phyloP scores from a whole-genome alignment of 37 sponge, comb jelly and placozoan species.

The Chondrosia reniformis region DNA sequence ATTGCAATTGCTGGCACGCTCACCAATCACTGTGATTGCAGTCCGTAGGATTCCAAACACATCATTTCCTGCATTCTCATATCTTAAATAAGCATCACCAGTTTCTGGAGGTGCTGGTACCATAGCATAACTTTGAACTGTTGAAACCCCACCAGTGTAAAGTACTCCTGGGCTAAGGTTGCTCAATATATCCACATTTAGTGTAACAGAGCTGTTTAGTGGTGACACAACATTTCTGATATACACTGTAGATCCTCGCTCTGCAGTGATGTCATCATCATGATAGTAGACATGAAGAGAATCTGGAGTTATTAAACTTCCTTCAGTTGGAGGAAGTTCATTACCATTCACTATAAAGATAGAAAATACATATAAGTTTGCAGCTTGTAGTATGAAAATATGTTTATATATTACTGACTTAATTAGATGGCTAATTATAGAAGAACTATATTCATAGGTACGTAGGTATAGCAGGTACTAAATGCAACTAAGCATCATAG shows the following conservation, averaged over 20 bases:
- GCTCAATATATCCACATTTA: background rate
- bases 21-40: background rate
- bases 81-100: background rate
- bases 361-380: too few species aligned
- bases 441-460: background rate
- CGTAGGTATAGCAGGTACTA: too few species aligned
- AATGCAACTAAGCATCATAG: too few species aligned
- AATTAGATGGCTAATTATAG: too few species aligned
- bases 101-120: background rate
- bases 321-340: background rate
- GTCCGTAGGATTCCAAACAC: background rate
- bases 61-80: background rate
- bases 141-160: background rate
- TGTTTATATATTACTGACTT: too few species aligned
- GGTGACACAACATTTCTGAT: constrained; percentile 3
- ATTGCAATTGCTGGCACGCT: background rate
- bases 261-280: background rate
- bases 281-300: constrained; percentile 6
- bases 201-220: background rate
- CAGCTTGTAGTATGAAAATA: too few species aligned
- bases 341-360: too few species aligned
- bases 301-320: background rate
- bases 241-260: background rate
- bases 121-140: background rate
- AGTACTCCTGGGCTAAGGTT: background rate